phyloP scores from a whole-genome alignment of 64 coral and sea anemone genomes.

The Montipora efflorescens region DNA sequence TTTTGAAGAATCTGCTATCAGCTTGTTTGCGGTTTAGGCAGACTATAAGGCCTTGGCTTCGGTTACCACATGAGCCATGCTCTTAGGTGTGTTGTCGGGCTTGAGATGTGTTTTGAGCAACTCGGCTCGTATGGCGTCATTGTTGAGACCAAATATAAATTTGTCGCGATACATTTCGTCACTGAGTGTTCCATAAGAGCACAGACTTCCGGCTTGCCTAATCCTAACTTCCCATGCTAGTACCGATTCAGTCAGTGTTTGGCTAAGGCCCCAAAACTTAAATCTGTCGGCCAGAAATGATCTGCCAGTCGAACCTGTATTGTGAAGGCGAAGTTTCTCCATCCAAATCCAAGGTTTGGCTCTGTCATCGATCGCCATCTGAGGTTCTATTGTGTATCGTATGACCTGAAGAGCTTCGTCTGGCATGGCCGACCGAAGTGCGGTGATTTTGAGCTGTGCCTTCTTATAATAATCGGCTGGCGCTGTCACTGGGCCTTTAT shows the following conservation, averaged over 20 bases:
- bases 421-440: conserved; percentile 44
- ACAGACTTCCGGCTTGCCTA: conserved; percentile 1
- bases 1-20: conserved; percentile 45
- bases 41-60: conserved; percentile 48
- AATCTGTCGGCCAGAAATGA: conserved; percentile 32
- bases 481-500: neutral
- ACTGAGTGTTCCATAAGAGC: neutral
- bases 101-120: conserved; percentile 61
- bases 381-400: conserved; percentile 15
- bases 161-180: conserved; percentile 34
- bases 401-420: conserved; percentile 38
- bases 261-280: conserved; percentile 49
- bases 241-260: conserved; percentile 5
- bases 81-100: conserved; percentile 24
- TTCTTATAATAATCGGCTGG: conserved; percentile 19
- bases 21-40: conserved; percentile 31
- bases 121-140: conserved; percentile 17
- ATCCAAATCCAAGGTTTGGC: conserved; percentile 40
- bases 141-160: conserved; percentile 57
- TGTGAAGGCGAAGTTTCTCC: conserved; percentile 13
- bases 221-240: conserved; percentile 48
- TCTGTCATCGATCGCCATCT: neutral
- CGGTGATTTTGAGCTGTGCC: conserved; percentile 25
- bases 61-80: conserved; percentile 10
- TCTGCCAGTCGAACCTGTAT: conserved; percentile 11